Base-by-base conservation (phyloP, 2,888 invertebrate species). In the Hypena proboscidalis region DNA sequence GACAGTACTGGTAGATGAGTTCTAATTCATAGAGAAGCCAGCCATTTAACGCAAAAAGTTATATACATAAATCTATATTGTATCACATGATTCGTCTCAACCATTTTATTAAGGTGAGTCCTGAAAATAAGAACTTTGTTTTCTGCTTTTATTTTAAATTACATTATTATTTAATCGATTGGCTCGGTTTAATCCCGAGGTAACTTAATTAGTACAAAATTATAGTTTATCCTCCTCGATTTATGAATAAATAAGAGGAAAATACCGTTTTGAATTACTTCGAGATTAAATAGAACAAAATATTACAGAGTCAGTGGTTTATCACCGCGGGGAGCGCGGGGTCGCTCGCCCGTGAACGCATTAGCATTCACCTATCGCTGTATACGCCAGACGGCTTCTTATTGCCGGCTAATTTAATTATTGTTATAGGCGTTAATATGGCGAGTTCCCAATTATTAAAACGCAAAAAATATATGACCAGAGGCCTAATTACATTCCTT, bases 291-390 rank as follows among this genome's bases (percentile, higher is more conserved):
- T 36, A 47, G 39, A 34, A 45, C 35, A 35, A 46, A 58, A 48
- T 58, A 52, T 40, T 37, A 35, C 53, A 41, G 47, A 44, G 41
- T 57, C 29, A 60, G 39, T 50, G 45, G 34, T 51, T 55, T 46
- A 58, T 56, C 49, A 54, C 25, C 26, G 20, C 35, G 13, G 33
- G 30, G 43, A 53, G 42, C 31, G 33, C 33, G 40, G 30, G 42
- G 44, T 67, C 72, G 61, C 67, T 74, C 70, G 62, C 69, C 67
- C 76, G 61, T 75, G 69, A 69, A 70, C 55, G 67, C 65, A 74
- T 76, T 70, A 69, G 55, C 66, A 68, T 66, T 67, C 71, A 73
- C 68, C 67, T 74, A 66, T 73, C 70, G 58, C 50, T 46, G 39
- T 44, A 52, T 53, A 62, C 65, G 53, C 62, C 55, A 70, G 69